These are phyloP conservation scores for Blastomussa wellsi DNA, from an alignment of 92 coral and sea anemone species.

Conservation along the genomic window DNA sequence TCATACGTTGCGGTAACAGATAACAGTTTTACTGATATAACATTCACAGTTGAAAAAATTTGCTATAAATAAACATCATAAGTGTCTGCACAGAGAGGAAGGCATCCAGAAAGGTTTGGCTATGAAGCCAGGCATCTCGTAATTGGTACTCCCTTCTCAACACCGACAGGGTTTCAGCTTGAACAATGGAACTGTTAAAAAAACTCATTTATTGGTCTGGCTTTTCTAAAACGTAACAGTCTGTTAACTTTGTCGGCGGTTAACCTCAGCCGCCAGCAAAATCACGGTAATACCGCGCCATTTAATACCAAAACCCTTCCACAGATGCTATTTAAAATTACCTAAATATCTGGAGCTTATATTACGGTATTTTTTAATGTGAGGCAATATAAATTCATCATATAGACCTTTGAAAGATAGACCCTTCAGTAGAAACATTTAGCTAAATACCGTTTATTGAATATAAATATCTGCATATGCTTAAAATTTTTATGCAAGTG, in stretches of 20 bases:
- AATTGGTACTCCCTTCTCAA: neutral
- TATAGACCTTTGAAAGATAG: neutral
- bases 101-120: no score
- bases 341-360: neutral
- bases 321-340: neutral
- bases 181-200: neutral
- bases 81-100: neutral
- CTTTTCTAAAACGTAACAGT: neutral
- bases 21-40: neutral
- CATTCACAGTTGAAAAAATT: neutral
- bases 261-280: neutral
- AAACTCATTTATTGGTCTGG: neutral
- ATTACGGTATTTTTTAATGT: neutral
- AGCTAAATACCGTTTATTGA: neutral
- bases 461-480: neutral
- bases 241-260: neutral
- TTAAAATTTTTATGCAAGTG: neutral
- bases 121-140: neutral
- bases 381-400: neutral
- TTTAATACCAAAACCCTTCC: neutral
- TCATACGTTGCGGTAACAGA: neutral
- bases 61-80: neutral
- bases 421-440: neutral
- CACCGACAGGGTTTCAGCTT: neutral
- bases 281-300: neutral